Evolutionary conservation across 2,113 vertebrate genomes (phyloP).

Genomic region (Cheilinus undulatus): DNA sequence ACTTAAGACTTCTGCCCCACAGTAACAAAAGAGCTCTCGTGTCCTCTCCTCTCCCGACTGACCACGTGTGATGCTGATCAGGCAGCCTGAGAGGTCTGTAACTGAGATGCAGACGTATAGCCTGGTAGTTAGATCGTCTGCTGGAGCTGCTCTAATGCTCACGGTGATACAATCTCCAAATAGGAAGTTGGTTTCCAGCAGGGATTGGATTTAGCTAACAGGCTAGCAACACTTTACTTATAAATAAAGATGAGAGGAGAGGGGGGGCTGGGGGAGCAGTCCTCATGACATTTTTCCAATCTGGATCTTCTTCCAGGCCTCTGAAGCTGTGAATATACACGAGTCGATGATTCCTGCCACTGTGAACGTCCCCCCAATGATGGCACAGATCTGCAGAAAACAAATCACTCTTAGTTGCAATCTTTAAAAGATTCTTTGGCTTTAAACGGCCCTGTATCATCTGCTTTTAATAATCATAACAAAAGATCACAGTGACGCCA

Average conservation of each 20-base stretch:
- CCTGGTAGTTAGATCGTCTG: slow-evolving; percentile 66
- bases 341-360: slow-evolving; percentile 99
- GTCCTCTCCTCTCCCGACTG: slow-evolving; percentile 27
- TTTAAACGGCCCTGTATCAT: slow-evolving; percentile 10
- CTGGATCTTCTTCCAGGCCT: slow-evolving; percentile 99
- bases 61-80: slow-evolving; percentile 53
- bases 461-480: slow-evolving; percentile 24
- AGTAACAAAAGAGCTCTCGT: slow-evolving; percentile 54
- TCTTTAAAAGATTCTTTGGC: neutral
- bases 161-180: slow-evolving; percentile 36
- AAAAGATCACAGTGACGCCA: slow-evolving; percentile 5
- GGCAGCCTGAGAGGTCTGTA: slow-evolving; percentile 51
- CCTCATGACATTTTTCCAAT: slow-evolving; percentile 94
- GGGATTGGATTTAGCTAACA: slow-evolving; percentile 66
- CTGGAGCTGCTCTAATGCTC: slow-evolving; percentile 32
- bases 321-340: slow-evolving; percentile 98
- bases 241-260: slow-evolving; percentile 60
- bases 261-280: neutral
- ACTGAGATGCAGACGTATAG: slow-evolving; percentile 50
- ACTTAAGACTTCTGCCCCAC: slow-evolving; percentile 28
- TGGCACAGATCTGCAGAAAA: slow-evolving; percentile 93
- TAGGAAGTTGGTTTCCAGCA: slow-evolving; percentile 26
- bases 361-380: slow-evolving; percentile 97
- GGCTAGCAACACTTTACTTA: slow-evolving; percentile 60
- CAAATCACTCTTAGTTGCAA: slow-evolving; percentile 2